These are phyloP conservation scores for Hirtodrosophila alboralis DNA, from an alignment of 2,888 invertebrate species.

Conservation along the genomic window DNA sequence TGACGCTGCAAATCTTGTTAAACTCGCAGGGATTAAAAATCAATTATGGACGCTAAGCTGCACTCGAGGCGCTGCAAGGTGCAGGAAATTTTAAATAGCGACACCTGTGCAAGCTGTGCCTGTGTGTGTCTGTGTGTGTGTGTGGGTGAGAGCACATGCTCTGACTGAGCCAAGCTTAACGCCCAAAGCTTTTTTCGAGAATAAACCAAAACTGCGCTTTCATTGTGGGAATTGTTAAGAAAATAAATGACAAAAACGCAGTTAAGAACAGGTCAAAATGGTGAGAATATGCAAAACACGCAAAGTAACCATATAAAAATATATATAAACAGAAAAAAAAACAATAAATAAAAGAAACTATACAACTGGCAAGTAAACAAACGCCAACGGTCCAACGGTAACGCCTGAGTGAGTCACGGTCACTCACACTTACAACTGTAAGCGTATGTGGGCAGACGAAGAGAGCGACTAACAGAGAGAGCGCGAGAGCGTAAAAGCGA, in stretches of 20 bases:
- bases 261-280: conserved; percentile 40
- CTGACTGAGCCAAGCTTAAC: conserved; percentile 42
- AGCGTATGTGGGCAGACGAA: conserved; percentile 1
- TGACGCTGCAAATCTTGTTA: conserved; percentile 74
- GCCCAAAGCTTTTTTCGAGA: conserved; percentile 14
- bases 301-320: conserved; percentile 16
- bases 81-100: conserved; percentile 12
- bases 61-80: conserved; percentile 41
- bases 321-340: too few relatives aligned
- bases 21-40: conserved; percentile 38
- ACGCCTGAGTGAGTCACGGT: conserved; percentile 79
- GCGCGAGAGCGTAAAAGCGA: conserved; percentile 6
- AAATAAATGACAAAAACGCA: conserved; percentile 12
- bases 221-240: conserved; percentile 30
- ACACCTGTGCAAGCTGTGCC: conserved; percentile 58
- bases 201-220: conserved; percentile 13
- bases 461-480: conserved; percentile 14
- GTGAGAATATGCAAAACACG: conserved; percentile 43
- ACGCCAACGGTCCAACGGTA: conserved; percentile 55
- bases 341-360: conserved; percentile 24
- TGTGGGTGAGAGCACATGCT: conserved; percentile 24
- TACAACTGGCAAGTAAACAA: conserved; percentile 50
- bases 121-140: background rate
- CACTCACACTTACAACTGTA: conserved; percentile 43
- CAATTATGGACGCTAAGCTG: conserved; percentile 44